Base-by-base conservation (phyloP, 2,797 vertebrate species). In the Apodemus agrarius region DNA sequence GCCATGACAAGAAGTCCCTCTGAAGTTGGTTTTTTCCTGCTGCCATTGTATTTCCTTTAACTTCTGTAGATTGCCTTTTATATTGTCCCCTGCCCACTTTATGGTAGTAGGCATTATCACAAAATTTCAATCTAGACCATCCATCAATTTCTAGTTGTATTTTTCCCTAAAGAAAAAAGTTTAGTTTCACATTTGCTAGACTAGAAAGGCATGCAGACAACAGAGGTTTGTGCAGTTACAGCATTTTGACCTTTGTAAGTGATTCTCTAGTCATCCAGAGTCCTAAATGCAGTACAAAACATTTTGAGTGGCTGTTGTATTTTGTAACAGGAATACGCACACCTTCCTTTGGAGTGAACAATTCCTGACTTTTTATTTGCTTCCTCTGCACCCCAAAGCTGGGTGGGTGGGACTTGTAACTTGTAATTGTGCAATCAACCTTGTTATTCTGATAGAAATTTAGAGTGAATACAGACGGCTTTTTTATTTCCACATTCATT, bases 301-400 rank as follows among this genome's bases (percentile, higher is more conserved):
- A 10, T 13, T 3, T 34, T 37, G 31, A 12, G 6, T 11, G n/a
- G 11, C 7, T 3, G 2, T 49, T 22, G 1, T 37, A 2, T 63
- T 92, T 88, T 43, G 49, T 31, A 72, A 37, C 3, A 34, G 63
- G 40, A 31, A 61, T 63, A 65, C 11, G 49, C 43, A 65, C 1
- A 2, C 14, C 11, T 14, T 40, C 0, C 8, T 87, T 49, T 4
- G 31, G 13, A 40, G n/a, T 19, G 9, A 10, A 17, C 46, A 26
- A 1, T 9, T 1, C 7, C 26, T 86, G 63, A 75, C 19, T 69
- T 34, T 43, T 49, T 43, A 11, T 61, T 69, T 22, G 31, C 10
- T 76, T 67, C 12, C 29, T 31, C 19, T 57, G 31, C 37, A 34
- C 2, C 13, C 49, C 12, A 24, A 8, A 54, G 1, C 2, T 19